Evolutionary conservation across 2,888 invertebrate genomes (phyloP).

Genomic region (Trissolcus brochymenae): DNA sequence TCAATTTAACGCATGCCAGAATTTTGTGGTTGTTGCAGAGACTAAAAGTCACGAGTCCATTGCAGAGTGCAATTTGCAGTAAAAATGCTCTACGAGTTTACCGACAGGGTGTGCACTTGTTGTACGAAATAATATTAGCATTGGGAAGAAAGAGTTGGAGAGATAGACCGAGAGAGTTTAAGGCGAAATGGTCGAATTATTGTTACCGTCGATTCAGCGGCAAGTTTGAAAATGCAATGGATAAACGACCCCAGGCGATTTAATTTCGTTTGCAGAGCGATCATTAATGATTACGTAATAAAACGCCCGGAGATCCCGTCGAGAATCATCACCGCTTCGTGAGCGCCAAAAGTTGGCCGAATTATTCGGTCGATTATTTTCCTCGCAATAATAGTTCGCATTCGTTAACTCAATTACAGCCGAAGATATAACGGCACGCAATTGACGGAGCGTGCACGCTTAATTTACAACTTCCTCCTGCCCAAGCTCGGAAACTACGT

Average conservation of each 20-base stretch:
- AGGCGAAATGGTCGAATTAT: slow-evolving; percentile 22
- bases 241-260: slow-evolving; percentile 22
- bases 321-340: slow-evolving; percentile 14
- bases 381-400: slow-evolving; percentile 22
- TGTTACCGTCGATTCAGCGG: slow-evolving; percentile 22
- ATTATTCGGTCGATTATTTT: slow-evolving; percentile 24
- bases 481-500: slow-evolving; percentile 1
- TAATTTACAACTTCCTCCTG: slow-evolving; percentile 31
- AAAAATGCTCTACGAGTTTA: slow-evolving; percentile 38
- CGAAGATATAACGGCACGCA: slow-evolving; percentile 27
- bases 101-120: slow-evolving; percentile 27
- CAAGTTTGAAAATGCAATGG: slow-evolving; percentile 2
- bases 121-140: slow-evolving; percentile 35
- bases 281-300: slow-evolving; percentile 30
- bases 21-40: slow-evolving; percentile 44
- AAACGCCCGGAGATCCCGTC: slow-evolving; percentile 17
- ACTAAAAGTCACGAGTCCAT: slow-evolving; percentile 45
- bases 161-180: not conserved
- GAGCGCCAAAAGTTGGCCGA: slow-evolving; percentile 7
- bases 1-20: slow-evolving; percentile 56
- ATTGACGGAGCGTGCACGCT: slow-evolving; percentile 27
- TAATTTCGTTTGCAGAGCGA: slow-evolving; percentile 22
- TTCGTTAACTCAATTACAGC: slow-evolving; percentile 33
- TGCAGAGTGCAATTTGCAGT: slow-evolving; percentile 48
- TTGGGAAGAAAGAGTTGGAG: not conserved